These are phyloP conservation scores for Sebastes fasciatus DNA, from an alignment of 2,113 vertebrate genomes.

Conservation along the genomic window DNA sequence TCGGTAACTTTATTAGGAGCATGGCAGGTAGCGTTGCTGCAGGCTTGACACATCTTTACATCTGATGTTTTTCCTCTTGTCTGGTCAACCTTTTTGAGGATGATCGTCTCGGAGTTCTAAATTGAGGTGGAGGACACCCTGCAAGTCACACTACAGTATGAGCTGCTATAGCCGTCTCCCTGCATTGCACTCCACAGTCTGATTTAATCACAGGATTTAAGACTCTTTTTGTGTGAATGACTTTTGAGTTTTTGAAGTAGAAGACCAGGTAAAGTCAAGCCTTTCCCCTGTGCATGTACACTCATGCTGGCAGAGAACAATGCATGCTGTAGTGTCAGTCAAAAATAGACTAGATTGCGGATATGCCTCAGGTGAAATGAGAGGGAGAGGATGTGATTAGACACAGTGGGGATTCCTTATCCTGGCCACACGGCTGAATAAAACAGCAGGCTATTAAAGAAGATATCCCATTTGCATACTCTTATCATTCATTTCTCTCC, in stretches of 20 bases:
- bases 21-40: not conserved
- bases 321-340: slow-evolving; percentile 27
- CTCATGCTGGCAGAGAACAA: slow-evolving; percentile 29
- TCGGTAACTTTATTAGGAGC: slow-evolving; percentile 26
- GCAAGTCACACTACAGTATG: not conserved
- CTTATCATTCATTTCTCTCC: slow-evolving; percentile 62
- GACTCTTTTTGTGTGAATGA: not conserved
- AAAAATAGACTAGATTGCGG: slow-evolving; percentile 60
- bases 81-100: not conserved
- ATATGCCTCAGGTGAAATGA: slow-evolving; percentile 71
- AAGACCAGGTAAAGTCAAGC: not conserved
- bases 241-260: slow-evolving; percentile 7
- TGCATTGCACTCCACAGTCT: not conserved
- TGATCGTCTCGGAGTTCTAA: not conserved
- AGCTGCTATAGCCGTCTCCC: not conserved
- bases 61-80: not conserved
- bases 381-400: slow-evolving; percentile 75
- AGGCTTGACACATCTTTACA: not conserved
- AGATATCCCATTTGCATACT: slow-evolving; percentile 66
- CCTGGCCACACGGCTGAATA: slow-evolving; percentile 72
- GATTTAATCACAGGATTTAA: slow-evolving; percentile 26
- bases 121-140: not conserved
- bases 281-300: slow-evolving; percentile 3
- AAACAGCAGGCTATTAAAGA: slow-evolving; percentile 75
- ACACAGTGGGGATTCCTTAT: slow-evolving; percentile 70